phyloP scores from a whole-genome alignment of 2,888 invertebrate species.

The Nymphalis urticae region DNA sequence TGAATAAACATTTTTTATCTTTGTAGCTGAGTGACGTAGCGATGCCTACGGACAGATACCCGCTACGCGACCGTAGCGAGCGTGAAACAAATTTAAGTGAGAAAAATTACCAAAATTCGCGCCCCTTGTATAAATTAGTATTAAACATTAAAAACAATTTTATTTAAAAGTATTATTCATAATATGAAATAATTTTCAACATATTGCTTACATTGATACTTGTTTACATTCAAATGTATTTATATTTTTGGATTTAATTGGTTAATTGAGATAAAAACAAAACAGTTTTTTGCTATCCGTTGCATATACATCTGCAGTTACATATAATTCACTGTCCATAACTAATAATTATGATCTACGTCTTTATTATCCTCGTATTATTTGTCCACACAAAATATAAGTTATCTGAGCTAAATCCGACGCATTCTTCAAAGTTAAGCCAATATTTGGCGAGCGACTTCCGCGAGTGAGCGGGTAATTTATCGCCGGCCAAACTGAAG shows the following conservation, averaged over 20 bases:
- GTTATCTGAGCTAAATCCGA: conserved; percentile 64
- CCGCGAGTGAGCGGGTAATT: conserved; percentile 76
- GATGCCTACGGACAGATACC: conserved; percentile 21
- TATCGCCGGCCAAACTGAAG: conserved; percentile 78
- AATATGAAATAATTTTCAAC: neutral
- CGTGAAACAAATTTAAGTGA: conserved; percentile 1
- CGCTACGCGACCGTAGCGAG: conserved; percentile 16
- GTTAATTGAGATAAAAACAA: too few species aligned
- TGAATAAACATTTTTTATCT: neutral
- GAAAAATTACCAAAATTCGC: neutral
- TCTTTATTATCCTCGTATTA: conserved; percentile 43
- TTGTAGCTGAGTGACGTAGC: conserved; percentile 17
- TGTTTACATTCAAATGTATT: neutral
- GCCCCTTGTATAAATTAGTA: neutral
- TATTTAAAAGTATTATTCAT: neutral
- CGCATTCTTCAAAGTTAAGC: conserved; percentile 77
- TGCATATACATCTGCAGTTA: neutral
- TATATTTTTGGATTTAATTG: neutral
- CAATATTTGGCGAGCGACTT: conserved; percentile 75
- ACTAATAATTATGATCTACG: conserved; percentile 33
- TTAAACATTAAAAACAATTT: neutral
- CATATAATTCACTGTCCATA: conserved; percentile 21
- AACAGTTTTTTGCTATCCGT: too few species aligned
- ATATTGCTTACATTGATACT: too few species aligned
- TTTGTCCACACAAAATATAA: conserved; percentile 54